These are phyloP conservation scores for Tipula vernalis DNA, from an alignment of 2,888 invertebrate genomes.

Conservation along the genomic window DNA sequence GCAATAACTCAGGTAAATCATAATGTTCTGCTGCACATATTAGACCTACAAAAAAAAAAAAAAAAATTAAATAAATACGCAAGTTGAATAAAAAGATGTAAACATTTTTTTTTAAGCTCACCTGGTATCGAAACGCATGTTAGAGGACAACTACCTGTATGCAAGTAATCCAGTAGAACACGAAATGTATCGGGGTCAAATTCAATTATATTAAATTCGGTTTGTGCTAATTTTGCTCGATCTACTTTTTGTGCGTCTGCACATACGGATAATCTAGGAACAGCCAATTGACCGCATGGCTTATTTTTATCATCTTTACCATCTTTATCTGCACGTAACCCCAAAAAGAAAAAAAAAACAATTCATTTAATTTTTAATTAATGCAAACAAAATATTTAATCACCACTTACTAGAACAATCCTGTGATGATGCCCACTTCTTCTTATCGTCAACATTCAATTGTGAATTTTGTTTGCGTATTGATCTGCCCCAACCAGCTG, in stretches of 20 bases:
- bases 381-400: not conserved
- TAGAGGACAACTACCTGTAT: conserved; percentile 83
- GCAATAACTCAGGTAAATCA: conserved; percentile 80
- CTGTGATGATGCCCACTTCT: conserved; percentile 85
- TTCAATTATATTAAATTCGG: conserved; percentile 90
- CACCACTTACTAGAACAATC: conserved; percentile 77
- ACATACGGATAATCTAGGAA: conserved; percentile 81
- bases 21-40: conserved; percentile 92
- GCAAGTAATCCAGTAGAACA: conserved; percentile 79
- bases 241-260: conserved; percentile 92
- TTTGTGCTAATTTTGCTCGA: conserved; percentile 80
- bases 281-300: conserved; percentile 59
- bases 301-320: conserved; percentile 71
- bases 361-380: not conserved
- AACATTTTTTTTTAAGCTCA: too few species aligned
- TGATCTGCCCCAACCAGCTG: conserved; percentile 81
- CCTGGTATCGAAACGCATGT: conserved; percentile 89
- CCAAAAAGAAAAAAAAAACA: too few species aligned
- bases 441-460: conserved; percentile 73
- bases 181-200: conserved; percentile 90
- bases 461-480: conserved; percentile 74
- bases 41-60: conserved; percentile 33
- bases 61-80: not conserved
- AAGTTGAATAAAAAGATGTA: not conserved
- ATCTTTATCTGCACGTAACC: conserved; percentile 52